These are phyloP conservation scores for Tautogolabrus adspersus DNA, from an alignment of 2,113 vertebrate species.

Conservation along the genomic window DNA sequence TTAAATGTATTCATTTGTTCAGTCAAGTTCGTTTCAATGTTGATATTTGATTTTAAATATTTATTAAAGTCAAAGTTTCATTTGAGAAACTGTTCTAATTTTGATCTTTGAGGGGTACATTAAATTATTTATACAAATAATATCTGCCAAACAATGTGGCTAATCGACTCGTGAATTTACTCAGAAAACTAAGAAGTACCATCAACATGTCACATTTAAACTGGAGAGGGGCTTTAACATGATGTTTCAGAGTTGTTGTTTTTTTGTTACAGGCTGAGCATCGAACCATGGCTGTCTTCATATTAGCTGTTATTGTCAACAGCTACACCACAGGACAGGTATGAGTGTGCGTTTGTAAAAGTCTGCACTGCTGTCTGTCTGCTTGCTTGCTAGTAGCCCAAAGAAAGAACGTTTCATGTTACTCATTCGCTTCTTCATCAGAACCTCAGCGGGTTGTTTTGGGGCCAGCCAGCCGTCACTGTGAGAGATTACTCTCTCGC, in stretches of 20 bases:
- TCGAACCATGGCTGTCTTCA: constrained; percentile 98
- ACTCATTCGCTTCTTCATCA: constrained; percentile 40
- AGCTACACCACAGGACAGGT: constrained; percentile 98
- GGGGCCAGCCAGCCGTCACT: constrained; percentile 37
- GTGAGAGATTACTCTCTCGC: constrained; percentile 39
- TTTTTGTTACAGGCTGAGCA: constrained; percentile 91
- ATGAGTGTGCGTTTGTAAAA: background rate
- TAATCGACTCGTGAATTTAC: too few relatives aligned
- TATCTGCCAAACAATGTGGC: too few relatives aligned
- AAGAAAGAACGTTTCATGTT: background rate
- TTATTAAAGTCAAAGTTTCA: too few relatives aligned
- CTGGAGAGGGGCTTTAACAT: background rate
- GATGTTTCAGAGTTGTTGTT: background rate
- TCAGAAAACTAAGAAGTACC: too few relatives aligned
- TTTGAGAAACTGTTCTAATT: too few relatives aligned
- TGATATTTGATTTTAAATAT: too few relatives aligned
- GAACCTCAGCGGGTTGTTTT: constrained; percentile 15
- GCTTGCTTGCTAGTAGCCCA: constrained; percentile 3
- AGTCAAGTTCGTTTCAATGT: too few relatives aligned
- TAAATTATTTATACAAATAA: too few relatives aligned
- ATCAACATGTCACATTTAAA: background rate
- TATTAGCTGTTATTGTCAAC: constrained; percentile 97
- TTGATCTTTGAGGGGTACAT: too few relatives aligned
- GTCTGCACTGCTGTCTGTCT: background rate
- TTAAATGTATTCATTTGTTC: too few relatives aligned